A percentile compares a stretch with the other conserved stretches of the same genome.
phyloP scores from a whole-genome alignment of 53 echinoderm and acorn worm species.

The Crossaster papposus region DNA sequence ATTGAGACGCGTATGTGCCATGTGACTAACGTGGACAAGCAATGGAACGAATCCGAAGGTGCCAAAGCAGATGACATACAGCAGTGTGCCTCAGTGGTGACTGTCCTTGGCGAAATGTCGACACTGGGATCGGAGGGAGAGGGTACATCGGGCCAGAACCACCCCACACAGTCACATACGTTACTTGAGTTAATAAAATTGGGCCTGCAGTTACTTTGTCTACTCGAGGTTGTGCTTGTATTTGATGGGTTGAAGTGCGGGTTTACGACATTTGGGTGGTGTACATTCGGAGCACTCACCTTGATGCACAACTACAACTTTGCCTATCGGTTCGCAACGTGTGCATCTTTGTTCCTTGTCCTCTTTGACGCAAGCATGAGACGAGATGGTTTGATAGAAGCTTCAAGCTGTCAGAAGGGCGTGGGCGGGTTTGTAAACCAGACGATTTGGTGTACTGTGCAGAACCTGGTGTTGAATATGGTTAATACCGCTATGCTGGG shows the following conservation, averaged over 20 bases:
- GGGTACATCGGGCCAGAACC: neutral
- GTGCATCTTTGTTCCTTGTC: neutral
- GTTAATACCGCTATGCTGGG: neutral
- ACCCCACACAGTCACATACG: neutral
- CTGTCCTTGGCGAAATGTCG: slow-evolving; percentile 8
- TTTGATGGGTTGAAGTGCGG: slow-evolving; percentile 6
- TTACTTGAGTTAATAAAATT: neutral
- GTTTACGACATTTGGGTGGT: slow-evolving; percentile 27
- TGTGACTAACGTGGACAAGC: slow-evolving; percentile 39
- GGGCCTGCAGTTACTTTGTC: neutral
- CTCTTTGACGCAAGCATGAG: slow-evolving; percentile 7
- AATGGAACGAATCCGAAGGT: slow-evolving; percentile 41
- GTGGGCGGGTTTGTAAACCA: neutral
- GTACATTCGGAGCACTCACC: neutral
- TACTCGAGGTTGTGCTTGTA: neutral
- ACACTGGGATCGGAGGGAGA: neutral
- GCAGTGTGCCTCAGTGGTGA: slow-evolving; percentile 35
- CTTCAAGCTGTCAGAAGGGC: neutral
- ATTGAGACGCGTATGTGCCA: slow-evolving; percentile 50
- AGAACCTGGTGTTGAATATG: neutral
- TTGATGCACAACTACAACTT: slow-evolving; percentile 22
- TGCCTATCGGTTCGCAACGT: slow-evolving; percentile 36
- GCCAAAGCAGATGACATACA: slow-evolving; percentile 39
- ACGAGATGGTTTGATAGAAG: neutral
- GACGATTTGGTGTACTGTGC: neutral